Evolutionary conservation across 2,888 invertebrate genomes (phyloP).

Genomic region (Melipona beecheii): DNA sequence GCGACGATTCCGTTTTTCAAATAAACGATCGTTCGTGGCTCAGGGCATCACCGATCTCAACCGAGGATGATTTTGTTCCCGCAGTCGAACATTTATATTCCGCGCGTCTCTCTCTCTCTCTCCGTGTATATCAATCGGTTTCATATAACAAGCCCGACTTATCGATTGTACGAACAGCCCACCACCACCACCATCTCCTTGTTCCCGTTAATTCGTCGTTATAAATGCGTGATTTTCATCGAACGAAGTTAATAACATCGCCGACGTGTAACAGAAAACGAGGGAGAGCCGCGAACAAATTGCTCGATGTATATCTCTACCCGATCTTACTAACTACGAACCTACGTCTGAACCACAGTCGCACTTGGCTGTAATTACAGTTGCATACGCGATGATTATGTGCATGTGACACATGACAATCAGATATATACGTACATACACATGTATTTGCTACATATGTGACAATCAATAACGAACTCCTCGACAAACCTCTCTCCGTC

Average conservation of each 20-base stretch:
- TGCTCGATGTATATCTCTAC: background rate
- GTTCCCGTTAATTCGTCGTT: conserved; percentile 61
- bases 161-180: conserved; percentile 52
- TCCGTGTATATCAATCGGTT: conserved; percentile 58
- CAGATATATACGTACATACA: no score
- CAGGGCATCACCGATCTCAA: conserved; percentile 37
- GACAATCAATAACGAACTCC: no score
- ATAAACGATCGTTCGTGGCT: conserved; percentile 10
- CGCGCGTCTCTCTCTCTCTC: conserved; percentile 40
- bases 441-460: no score
- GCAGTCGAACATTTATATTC: conserved; percentile 53
- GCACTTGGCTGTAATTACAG: no score
- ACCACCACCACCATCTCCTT: background rate
- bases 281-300: background rate
- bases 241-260: conserved; percentile 53
- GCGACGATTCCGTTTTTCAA: no score
- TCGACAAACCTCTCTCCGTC: background rate
- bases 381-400: no score
- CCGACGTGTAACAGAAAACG: background rate
- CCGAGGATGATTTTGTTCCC: conserved; percentile 42
- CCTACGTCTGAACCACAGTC: no score
- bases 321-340: background rate
- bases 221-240: conserved; percentile 54
- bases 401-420: no score
- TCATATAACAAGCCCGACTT: conserved; percentile 62